Percentiles rank a stretch among this genome's conserved stretches.
phyloP scores from a whole-genome alignment of 1,140 invertebrate species.

The Onthophagus taurus region DNA sequence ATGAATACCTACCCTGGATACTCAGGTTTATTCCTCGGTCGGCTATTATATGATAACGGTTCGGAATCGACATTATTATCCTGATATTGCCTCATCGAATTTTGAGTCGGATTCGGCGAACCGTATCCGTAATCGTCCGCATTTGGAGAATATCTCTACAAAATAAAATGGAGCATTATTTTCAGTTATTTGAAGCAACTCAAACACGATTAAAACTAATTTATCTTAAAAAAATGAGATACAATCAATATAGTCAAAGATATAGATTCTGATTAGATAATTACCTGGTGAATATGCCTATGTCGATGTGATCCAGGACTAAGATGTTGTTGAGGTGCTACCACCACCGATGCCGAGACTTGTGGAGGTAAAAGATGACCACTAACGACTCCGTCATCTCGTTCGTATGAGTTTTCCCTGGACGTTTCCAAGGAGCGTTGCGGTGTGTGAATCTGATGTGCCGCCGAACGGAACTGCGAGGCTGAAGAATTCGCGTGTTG shows the following conservation, averaged over 20 bases:
- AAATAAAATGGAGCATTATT: too few species aligned
- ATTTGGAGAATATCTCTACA: conserved; percentile 38
- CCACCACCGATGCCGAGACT: too few species aligned
- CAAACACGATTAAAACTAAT: too few species aligned
- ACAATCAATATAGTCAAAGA: too few species aligned
- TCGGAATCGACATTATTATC: conserved; percentile 56
- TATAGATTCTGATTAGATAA: too few species aligned
- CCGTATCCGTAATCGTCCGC: conserved; percentile 40
- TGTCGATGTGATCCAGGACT: conserved; percentile 26
- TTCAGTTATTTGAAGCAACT: too few species aligned
- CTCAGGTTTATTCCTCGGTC: conserved; percentile 55
- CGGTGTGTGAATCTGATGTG: conserved; percentile 67
- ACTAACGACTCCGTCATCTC: conserved; percentile 47
- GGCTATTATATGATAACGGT: conserved; percentile 84
- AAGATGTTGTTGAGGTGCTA: conserved; percentile 26
- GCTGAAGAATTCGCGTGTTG: conserved; percentile 78
- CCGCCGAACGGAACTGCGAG: conserved; percentile 69
- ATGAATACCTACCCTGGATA: conserved; percentile 35
- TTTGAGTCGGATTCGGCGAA: conserved; percentile 40
- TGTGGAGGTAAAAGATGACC: conserved; percentile 25
- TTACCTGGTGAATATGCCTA: conserved; percentile 7
- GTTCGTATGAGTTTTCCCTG: conserved; percentile 74
- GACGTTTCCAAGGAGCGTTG: conserved; percentile 71
- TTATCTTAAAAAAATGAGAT: too few species aligned
- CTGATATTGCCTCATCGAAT: conserved; percentile 38